Evolutionary conservation across 2,113 vertebrate genomes (phyloP).

Genomic region (Pipra filicauda): DNA sequence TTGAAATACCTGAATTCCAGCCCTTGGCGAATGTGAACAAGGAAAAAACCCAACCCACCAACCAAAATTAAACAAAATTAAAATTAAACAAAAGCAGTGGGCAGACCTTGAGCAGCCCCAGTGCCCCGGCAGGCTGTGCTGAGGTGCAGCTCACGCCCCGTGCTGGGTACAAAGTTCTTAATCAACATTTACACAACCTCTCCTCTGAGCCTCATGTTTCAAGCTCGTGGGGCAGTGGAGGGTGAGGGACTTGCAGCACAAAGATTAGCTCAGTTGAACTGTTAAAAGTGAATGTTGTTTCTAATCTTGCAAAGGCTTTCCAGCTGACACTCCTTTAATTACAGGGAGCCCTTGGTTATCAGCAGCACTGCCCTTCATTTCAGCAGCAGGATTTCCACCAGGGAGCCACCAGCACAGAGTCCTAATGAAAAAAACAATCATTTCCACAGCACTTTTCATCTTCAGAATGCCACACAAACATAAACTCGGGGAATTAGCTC

Average conservation of each 20-base stretch:
- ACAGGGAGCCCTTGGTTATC: fast-evolving
- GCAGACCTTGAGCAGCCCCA: not conserved
- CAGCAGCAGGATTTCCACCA: not conserved
- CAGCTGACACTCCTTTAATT: not conserved
- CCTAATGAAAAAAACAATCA: not conserved
- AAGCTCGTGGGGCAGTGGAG: not conserved
- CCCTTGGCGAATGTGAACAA: not conserved
- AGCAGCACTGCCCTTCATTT: not conserved
- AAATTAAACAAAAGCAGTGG: not conserved
- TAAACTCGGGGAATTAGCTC: not conserved
- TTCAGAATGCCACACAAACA: not conserved
- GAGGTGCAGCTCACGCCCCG: not conserved
- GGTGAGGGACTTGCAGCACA: not conserved
- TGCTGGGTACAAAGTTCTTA: not conserved
- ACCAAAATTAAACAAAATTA: not conserved
- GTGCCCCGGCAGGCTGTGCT: not conserved
- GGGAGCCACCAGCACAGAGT: not conserved
- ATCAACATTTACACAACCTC: not conserved
- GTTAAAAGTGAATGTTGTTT: not conserved
- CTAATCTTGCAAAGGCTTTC: not conserved
- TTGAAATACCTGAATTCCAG: not conserved
- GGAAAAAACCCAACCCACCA: not conserved
- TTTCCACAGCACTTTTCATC: not conserved
- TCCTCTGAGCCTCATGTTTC: not conserved
- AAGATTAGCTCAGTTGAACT: not conserved